Base-by-base conservation (phyloP, 2,888 invertebrate species). In the Troilus luridus region DNA sequence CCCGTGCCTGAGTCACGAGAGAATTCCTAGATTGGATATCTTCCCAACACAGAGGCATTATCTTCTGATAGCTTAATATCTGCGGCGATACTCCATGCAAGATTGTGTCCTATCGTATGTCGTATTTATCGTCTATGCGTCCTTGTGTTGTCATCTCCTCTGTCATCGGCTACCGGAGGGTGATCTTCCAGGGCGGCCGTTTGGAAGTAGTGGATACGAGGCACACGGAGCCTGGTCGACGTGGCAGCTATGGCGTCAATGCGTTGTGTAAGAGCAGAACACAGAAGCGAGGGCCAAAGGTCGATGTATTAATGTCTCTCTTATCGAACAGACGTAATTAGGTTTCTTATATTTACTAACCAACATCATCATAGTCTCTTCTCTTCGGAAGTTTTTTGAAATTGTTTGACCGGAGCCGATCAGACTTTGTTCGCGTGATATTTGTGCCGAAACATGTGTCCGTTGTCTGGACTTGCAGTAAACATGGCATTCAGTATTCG, bases 51-150 rank as follows among this genome's bases (percentile, higher is more conserved):
- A 54, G 54, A 12, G 7, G 19, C 56, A 56, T 72, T 89, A 89
- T 89, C 89, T 21, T 72, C n/a, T 56, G 89, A 89, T 89, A 89
- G 67, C 89, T 89, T 89, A 72, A 67, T 89, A 89, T 89, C 89
- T 89, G 88, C 88, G 88, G 27, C 58, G 67, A 58, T 89, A 64
- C 89, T 41, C 41, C 27, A 54, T 89, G 41, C 54, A 58, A 89
- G 89, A 89, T 89, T 89, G 89, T 89, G 89, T 59, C 77, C 64
- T 89, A 89, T 89, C 89, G 17, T 60, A 12, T 67, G 27, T 58
- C 14, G 24, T 54, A 77, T 56, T 89, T 89, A 89, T 89, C 89
- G 19, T 85, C 56, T 14, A 24, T 72, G 14, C 27, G 77, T 9
- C 41, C 11, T 8, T 77, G 27, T 27, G 27, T 72, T 21, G 21